These are phyloP conservation scores for Acipenser ruthenus DNA, from an alignment of 2,797 vertebrate species.

Conservation along the genomic window DNA sequence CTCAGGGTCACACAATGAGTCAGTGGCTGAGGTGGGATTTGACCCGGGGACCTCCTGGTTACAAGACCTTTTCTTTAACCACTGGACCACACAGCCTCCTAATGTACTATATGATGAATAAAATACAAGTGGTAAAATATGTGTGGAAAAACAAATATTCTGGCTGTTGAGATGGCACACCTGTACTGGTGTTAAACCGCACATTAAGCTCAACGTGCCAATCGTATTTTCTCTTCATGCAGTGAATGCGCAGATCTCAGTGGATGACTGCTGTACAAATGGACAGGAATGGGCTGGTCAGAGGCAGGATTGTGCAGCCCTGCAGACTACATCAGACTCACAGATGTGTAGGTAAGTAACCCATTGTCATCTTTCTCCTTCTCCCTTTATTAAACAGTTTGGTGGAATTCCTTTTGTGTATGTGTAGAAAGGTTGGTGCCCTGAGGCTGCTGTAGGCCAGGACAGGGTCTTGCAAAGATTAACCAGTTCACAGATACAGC, in stretches of 20 bases:
- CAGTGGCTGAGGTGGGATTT: too few relatives aligned
- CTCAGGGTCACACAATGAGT: too few relatives aligned
- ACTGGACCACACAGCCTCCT: too few relatives aligned
- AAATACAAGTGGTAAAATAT: not conserved
- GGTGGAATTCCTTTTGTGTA: not conserved
- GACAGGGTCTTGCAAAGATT: constrained; percentile 2
- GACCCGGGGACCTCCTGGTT: too few relatives aligned
- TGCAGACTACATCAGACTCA: constrained; percentile 62
- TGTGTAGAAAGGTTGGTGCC: constrained; percentile 13
- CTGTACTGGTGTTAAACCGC: not conserved
- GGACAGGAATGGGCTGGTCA: constrained; percentile 65
- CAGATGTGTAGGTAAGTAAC: constrained; percentile 75
- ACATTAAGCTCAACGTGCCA: not conserved
- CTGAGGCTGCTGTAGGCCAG: not conserved
- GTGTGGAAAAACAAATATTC: constrained; percentile 2
- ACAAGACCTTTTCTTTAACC: too few relatives aligned
- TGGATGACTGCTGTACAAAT: constrained; percentile 79
- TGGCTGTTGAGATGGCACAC: not conserved
- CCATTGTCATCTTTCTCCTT: not conserved
- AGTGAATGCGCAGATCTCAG: constrained; percentile 49
- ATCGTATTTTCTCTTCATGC: constrained; percentile 18
- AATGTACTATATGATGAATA: not conserved
- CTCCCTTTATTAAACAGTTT: not conserved
- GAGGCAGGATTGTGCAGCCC: constrained; percentile 61
- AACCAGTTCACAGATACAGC: not conserved